These are phyloP conservation scores for Chaetoderma sp. DNA, from an alignment of 2,888 invertebrate genomes.

Conservation along the genomic window DNA sequence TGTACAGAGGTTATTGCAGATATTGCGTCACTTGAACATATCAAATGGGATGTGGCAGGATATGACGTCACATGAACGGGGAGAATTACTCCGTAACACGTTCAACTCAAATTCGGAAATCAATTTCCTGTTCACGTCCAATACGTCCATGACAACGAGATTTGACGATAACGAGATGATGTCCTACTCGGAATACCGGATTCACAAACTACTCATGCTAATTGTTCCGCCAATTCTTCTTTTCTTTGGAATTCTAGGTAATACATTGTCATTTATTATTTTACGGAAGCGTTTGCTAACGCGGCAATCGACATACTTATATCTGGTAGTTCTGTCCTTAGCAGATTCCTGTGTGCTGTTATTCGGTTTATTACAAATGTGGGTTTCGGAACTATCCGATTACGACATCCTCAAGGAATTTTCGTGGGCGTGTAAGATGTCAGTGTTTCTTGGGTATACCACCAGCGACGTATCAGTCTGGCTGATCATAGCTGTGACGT, in stretches of 20 bases:
- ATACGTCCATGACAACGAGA: too few species aligned
- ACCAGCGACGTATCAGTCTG: slow-evolving; percentile 62
- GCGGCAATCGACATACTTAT: slow-evolving; percentile 60
- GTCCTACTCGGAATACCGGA: slow-evolving; percentile 43
- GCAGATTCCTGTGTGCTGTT: slow-evolving; percentile 61
- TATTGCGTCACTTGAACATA: too few species aligned
- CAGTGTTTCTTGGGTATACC: slow-evolving; percentile 53
- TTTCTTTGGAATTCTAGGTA: slow-evolving; percentile 62
- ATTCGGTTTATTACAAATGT: slow-evolving; percentile 56
- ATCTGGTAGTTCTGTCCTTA: slow-evolving; percentile 59
- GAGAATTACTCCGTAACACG: too few species aligned
- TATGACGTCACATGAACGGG: too few species aligned
- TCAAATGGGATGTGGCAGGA: too few species aligned
- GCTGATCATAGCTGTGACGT: slow-evolving; percentile 54
- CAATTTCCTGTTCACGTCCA: too few species aligned
- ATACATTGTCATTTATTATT: slow-evolving; percentile 60
- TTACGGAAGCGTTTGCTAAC: slow-evolving; percentile 57
- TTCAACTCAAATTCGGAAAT: too few species aligned
- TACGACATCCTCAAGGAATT: slow-evolving; percentile 47
- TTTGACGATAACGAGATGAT: slow-evolving; percentile 28
- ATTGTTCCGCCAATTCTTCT: slow-evolving; percentile 60
- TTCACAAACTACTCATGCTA: slow-evolving; percentile 46
- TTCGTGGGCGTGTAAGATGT: slow-evolving; percentile 56
- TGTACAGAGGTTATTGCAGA: too few species aligned
- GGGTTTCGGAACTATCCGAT: slow-evolving; percentile 60